A percentile compares a stretch with the other conserved stretches of the same genome.
Evolutionary conservation across 2,888 invertebrate genomes (phyloP).

Genomic region (Arctia plantaginis): DNA sequence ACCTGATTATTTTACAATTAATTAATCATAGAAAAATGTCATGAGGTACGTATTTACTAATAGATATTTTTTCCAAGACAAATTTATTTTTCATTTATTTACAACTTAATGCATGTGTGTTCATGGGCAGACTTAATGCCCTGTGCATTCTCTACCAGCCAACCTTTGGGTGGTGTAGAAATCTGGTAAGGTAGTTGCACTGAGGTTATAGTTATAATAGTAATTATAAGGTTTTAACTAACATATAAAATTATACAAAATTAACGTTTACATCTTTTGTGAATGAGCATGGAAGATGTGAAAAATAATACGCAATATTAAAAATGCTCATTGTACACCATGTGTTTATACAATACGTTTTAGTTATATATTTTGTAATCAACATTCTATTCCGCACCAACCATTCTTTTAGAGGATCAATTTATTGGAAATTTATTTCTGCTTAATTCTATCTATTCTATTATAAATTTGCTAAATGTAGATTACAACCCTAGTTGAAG

Average conservation of each 20-base stretch:
- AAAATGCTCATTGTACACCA: slow-evolving; percentile 38
- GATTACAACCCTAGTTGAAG: slow-evolving; percentile 51
- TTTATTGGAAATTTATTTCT: slow-evolving; percentile 44
- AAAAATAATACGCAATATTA: slow-evolving; percentile 29
- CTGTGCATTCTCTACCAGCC: too few relatives aligned
- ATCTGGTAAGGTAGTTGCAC: too few relatives aligned
- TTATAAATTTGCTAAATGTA: too few relatives aligned
- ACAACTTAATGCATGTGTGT: too few relatives aligned
- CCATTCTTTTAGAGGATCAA: slow-evolving; percentile 38
- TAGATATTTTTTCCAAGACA: neutral
- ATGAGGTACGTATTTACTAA: slow-evolving; percentile 26
- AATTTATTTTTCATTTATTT: too few relatives aligned
- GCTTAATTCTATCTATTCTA: too few relatives aligned
- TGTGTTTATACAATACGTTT: slow-evolving; percentile 35
- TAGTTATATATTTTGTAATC: slow-evolving; percentile 46
- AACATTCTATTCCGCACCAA: slow-evolving; percentile 29
- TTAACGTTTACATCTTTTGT: neutral
- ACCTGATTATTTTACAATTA: slow-evolving; percentile 51
- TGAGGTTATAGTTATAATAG: too few relatives aligned
- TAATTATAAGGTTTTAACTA: too few relatives aligned
- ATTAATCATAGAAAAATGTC: slow-evolving; percentile 56
- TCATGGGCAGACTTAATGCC: too few relatives aligned
- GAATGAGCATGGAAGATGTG: neutral
- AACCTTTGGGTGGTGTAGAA: too few relatives aligned
- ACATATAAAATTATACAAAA: too few relatives aligned